Conservation (phyloP, 2,888 invertebrate genomes). For the Lasioglossum oenotherae region DNA sequence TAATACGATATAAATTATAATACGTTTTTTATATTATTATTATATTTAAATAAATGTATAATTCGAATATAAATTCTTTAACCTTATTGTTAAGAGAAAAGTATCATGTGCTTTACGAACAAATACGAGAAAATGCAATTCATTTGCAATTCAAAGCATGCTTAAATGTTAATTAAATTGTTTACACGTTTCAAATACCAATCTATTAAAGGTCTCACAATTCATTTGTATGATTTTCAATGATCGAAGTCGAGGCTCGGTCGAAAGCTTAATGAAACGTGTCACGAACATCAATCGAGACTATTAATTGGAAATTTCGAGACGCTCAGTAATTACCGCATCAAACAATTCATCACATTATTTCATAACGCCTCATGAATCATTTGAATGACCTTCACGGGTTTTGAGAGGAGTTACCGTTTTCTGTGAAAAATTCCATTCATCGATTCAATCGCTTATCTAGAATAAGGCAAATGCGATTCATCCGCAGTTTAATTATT, state of each 20-base stretch:
- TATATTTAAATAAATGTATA: not conserved
- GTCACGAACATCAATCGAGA: constrained; percentile 36
- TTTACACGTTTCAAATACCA: constrained; percentile 10
- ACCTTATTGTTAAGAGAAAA: not conserved
- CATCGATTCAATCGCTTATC: not conserved
- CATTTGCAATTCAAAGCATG: not conserved
- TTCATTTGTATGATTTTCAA: constrained; percentile 10
- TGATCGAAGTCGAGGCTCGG: constrained; percentile 37
- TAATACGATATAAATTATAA: no score
- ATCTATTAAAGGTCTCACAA: not conserved
- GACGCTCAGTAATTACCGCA: constrained; percentile 24
- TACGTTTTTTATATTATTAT: no score
- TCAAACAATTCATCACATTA: not conserved
- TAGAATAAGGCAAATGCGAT: not conserved
- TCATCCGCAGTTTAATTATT: not conserved
- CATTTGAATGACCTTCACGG: not conserved
- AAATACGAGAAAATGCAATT: not conserved
- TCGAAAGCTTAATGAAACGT: constrained; percentile 36
- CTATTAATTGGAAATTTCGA: constrained; percentile 28
- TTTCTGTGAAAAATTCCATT: not conserved
- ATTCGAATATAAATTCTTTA: not conserved
- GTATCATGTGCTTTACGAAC: not conserved
- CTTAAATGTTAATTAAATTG: not conserved
- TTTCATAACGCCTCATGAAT: not conserved
- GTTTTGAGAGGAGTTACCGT: not conserved